A percentile compares a stretch with the other conserved stretches of the same genome.
These are phyloP conservation scores for Ctenoplectra terminalis DNA, from an alignment of 1,140 invertebrate species.

Conservation along the genomic window DNA sequence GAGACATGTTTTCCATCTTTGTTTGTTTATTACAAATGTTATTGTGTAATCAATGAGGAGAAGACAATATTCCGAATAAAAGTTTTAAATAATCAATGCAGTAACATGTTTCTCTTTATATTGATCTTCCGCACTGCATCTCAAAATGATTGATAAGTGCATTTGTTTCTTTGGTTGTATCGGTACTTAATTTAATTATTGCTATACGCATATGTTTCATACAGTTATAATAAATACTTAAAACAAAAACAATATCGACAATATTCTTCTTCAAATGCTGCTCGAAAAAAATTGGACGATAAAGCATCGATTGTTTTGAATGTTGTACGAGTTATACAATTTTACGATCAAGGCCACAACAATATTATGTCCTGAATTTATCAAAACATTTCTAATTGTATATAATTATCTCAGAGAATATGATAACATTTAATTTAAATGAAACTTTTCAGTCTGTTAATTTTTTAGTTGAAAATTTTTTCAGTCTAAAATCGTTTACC, in stretches of 20 bases:
- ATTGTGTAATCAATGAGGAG: conserved; percentile 27
- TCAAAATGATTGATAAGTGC: conserved; percentile 54
- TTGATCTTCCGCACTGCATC: conserved; percentile 38
- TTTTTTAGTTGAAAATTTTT: conserved; percentile 32
- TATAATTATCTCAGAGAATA: conserved; percentile 44
- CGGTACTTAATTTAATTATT: conserved; percentile 73
- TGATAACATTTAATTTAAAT: conserved; percentile 43
- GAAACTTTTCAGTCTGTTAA: conserved; percentile 55
- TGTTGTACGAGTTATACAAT: conserved; percentile 52
- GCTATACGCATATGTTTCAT: conserved; percentile 60
- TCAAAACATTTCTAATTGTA: conserved; percentile 17
- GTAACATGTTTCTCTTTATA: conserved; percentile 42
- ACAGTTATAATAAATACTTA: conserved; percentile 65
- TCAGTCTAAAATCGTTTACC: conserved; percentile 24
- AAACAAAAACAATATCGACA: conserved; percentile 49
- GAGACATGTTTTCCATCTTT: conserved; percentile 23
- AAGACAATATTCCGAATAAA: conserved; percentile 20
- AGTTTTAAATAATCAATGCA: conserved; percentile 51
- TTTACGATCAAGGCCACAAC: conserved; percentile 57
- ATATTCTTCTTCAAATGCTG: conserved; percentile 49
- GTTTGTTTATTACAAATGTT: conserved; percentile 47
- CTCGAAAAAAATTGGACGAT: conserved; percentile 29
- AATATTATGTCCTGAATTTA: conserved; percentile 43
- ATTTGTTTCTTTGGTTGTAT: conserved; percentile 74
- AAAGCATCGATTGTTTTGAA: conserved; percentile 36